Evolutionary conservation across 1,140 invertebrate species (phyloP), one percentile per base, ranked within the genome.

Genomic region (Ctenoplectra terminalis): DNA sequence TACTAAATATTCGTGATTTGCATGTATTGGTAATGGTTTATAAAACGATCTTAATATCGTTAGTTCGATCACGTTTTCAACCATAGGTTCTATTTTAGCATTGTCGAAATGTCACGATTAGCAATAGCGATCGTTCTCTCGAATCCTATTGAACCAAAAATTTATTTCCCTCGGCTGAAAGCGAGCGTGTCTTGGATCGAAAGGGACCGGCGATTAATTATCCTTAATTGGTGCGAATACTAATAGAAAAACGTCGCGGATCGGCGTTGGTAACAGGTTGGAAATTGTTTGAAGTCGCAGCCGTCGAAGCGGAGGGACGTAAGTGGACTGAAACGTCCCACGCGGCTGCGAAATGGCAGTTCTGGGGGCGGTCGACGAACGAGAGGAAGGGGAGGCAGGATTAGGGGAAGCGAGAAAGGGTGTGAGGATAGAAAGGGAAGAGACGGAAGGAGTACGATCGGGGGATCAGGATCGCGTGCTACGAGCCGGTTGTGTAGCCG

Each of bases 401-500:
- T 91, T 79, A 79, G 76, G 76, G 77, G 69, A 78, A 52, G 48
- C 58, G 69, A 64, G 77, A 63, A n/a, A 79, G 56, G 67, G 52
- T 40, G 81, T 71, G 64, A 48, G 81, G 52, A 54, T 58, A 50
- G 50, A 69, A 63, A 63, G 43, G 60, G 46, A 80, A 11, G 70
- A 43, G 56, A 9, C 13, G 15, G 20, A 26, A 31, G 23, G 17
- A 26, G 82, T 66, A 20, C 40, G 67, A 60, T 43, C 50, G 52
- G 69, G 63, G 79, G 54, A 64, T 82, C 58, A 83, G 78, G 73
- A 89, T 91, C 84, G 90, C 90, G 90, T 91, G 91, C 81, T 90
- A 82, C 83, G 69, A 90, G 87, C 87, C 89, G 88, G 89, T 90
- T 90, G 90, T 82, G 85, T 89, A 88, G 70, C 70, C 61, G 80